Evolutionary conservation across 2,888 invertebrate genomes (phyloP).

Genomic region (Enchytraeus crypticus): DNA sequence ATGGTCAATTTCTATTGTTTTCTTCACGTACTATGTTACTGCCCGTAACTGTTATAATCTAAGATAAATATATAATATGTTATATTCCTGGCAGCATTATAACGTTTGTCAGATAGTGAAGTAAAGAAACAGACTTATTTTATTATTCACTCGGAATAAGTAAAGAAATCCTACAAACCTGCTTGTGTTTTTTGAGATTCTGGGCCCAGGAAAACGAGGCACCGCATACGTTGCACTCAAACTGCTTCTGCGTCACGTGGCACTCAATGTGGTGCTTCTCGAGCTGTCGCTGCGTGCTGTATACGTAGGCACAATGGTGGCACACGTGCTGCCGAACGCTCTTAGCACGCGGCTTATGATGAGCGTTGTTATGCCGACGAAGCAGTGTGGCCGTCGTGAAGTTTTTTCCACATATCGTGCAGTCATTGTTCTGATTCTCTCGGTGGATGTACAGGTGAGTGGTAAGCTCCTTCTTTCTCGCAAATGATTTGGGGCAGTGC

Average conservation of each 20-base stretch:
- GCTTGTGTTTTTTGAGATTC: constrained; percentile 19
- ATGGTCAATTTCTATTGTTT: too few species aligned
- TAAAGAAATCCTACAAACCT: constrained; percentile 8
- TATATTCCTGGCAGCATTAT: too few species aligned
- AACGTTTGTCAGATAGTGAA: too few species aligned
- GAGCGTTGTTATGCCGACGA: constrained; percentile 15
- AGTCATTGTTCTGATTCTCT: constrained; percentile 17
- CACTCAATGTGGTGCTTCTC: constrained; percentile 20
- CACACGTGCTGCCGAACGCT: constrained; percentile 1
- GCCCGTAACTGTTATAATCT: too few species aligned
- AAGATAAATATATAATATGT: too few species aligned
- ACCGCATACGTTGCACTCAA: constrained; percentile 16
- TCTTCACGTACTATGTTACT: too few species aligned
- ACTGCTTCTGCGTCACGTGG: constrained; percentile 19
- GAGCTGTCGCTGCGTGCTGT: constrained; percentile 10
- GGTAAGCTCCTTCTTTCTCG: constrained; percentile 11
- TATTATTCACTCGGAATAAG: too few species aligned
- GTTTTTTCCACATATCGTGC: constrained; percentile 16
- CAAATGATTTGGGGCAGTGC: constrained; percentile 10
- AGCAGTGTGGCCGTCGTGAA: constrained; percentile 17
- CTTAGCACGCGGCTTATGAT: constrained; percentile 6
- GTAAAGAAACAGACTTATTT: too few species aligned
- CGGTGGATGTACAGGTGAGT: constrained; percentile 21
- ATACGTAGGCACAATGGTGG: constrained; percentile 6
- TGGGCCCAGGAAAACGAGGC: constrained; percentile 21